phyloP scores from a whole-genome alignment of 2,797 vertebrate species.

The Paguma larvata region DNA sequence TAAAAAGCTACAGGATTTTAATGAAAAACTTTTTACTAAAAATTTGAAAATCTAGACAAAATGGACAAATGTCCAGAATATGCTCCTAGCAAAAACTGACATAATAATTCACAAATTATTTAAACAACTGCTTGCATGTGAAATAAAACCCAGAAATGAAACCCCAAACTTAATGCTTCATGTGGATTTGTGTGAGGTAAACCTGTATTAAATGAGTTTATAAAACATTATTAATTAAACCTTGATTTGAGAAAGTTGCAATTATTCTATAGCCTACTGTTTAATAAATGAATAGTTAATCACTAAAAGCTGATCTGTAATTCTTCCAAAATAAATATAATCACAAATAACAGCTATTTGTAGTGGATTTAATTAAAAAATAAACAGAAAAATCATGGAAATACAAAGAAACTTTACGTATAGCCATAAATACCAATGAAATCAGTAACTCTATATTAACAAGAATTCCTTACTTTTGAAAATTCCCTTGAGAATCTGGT shows the following conservation, averaged over 20 bases:
- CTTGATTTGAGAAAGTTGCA: neutral
- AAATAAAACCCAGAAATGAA: conserved; percentile 31
- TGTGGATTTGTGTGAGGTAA: neutral
- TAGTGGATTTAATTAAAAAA: neutral
- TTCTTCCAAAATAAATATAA: neutral
- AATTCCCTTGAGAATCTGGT: neutral
- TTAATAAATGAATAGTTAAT: neutral
- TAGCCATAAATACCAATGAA: conserved; percentile 15
- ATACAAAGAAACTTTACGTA: neutral
- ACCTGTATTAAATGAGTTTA: neutral
- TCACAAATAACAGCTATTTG: neutral
- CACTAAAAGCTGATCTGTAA: neutral
- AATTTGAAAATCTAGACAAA: conserved; percentile 50
- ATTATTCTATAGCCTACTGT: neutral
- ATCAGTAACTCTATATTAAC: neutral
- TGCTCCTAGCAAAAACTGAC: neutral
- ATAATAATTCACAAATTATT: conserved; percentile 38
- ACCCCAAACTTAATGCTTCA: neutral
- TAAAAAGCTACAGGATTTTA: neutral
- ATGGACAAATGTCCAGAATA: neutral
- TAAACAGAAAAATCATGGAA: conserved; percentile 15
- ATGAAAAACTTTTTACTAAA: neutral
- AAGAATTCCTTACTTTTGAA: neutral
- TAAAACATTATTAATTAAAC: neutral
- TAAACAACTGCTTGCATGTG: neutral